Evolutionary conservation across 2,888 invertebrate genomes (phyloP), one percentile per base, ranked within the genome.

Genomic region (Drosophila kambysellisi): DNA sequence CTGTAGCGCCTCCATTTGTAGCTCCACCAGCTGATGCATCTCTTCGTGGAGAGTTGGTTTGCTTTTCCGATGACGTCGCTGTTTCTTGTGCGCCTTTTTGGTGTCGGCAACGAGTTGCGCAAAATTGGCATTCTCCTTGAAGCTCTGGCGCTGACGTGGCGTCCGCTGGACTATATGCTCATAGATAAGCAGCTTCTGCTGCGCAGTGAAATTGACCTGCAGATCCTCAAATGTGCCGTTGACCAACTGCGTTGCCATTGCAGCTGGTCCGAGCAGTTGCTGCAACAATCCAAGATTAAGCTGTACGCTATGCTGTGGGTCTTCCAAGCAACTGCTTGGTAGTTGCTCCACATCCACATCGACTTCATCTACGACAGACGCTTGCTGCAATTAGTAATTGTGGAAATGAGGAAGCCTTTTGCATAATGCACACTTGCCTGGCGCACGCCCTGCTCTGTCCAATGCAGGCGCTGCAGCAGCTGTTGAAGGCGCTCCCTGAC

Each of bases 1-100:
- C 43, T 61, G 43, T 39, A 93, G 56, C 4, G 93, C 91, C 62
- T 91, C 81, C 93, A 93, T 93, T 82, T 93, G 93, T 15, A 92
- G 69, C 3, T 89, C 76, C 8, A 93, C 90, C 41, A 93, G 73
- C 56, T 91, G 88, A 12, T 91, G 86, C 35, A 93, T 79, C 68
- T 93, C 91, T 72, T 93, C 93, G 12, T 87, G 91, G 11, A 91
- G 81, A 3, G 93, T 92, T 4, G 92, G 91, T 69, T 92, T 92
- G 37, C 83, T 91, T 15, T 88, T 91, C 4, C 92, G 91, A 79
- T 93, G 87, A 12, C 91, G 81, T 2, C 90, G 83, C 29, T 90
- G 80, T 7, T 84, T 77, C 32, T 91, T 90, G 4, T 87, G 82
- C 41, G 90, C 91, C 11, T 89, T 74, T 54, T 87, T 90, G 4